Percentiles rank a stretch among this genome's conserved stretches.
Evolutionary conservation across 2,888 invertebrate species (phyloP).

Genomic region (Drosophila greeni): DNA sequence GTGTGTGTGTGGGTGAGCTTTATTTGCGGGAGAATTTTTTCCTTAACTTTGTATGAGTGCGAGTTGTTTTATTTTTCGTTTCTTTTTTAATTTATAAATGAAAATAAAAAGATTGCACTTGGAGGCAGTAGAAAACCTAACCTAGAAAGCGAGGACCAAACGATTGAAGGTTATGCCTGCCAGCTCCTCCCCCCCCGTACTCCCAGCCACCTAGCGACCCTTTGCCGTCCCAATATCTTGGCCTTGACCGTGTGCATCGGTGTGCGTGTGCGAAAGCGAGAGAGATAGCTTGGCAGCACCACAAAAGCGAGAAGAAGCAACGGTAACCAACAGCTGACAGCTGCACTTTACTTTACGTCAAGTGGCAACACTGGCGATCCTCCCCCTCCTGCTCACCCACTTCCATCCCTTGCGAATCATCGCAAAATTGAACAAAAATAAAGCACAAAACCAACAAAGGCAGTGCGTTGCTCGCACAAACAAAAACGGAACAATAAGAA

Average conservation of each 20-base stretch:
- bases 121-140: constrained; percentile 47
- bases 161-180: constrained; percentile 63
- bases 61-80: constrained; percentile 5
- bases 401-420: background rate
- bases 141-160: constrained; percentile 55
- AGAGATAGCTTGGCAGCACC: constrained; percentile 1
- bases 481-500: constrained; percentile 27
- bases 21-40: constrained; percentile 11
- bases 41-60: background rate
- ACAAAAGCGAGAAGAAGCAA: constrained; percentile 23
- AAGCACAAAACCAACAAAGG: constrained; percentile 43
- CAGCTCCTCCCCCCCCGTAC: constrained; percentile 7
- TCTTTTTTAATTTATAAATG: constrained; percentile 8
- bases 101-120: constrained; percentile 9
- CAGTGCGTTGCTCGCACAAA: constrained; percentile 45
- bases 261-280: constrained; percentile 12
- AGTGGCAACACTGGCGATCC: constrained; percentile 37
- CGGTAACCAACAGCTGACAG: constrained; percentile 66
- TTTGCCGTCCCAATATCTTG: constrained; percentile 20
- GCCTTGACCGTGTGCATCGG: constrained; percentile 47
- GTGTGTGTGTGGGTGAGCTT: constrained; percentile 7
- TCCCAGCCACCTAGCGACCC: constrained; percentile 4
- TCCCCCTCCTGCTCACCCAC: constrained; percentile 12
- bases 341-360: constrained; percentile 39
- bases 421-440: constrained; percentile 11